Evolutionary conservation across 2,888 invertebrate genomes (phyloP), one percentile per base, ranked within the genome.

Genomic region (Cetonia aurata): DNA sequence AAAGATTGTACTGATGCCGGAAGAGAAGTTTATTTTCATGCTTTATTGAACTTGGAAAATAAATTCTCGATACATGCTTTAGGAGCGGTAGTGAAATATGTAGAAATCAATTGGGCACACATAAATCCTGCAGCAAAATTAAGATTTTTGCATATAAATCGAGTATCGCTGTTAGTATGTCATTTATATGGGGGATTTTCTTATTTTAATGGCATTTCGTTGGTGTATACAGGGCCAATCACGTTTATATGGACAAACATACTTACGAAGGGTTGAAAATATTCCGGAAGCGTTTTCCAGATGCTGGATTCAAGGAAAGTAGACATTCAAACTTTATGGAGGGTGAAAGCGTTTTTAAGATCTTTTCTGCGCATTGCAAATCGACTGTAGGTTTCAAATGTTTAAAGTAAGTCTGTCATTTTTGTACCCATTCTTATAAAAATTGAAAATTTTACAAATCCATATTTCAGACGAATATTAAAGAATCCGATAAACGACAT

Each of bases 191-290:
- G 3, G 44, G 41, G 15, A 41, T 4, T 6, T 19, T 33, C 37
- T 56, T 41, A 4, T 67, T 19, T 25, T 37, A 37, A 15, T 57
- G 1, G 31, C 3, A 2, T n/a, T 57, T 57, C 4, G 0, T 57
- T 13, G 33, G 37, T 31, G 70, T 77, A 77, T 82, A 6, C 77
- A 93, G 93, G 72, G 86, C 88, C 60, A 89, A 92, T 79, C 86
- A 91, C 77, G 89, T 94, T 15, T 88, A 89, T 74, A 86, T 94
- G 71, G 93, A 93, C 83, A 88, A 89, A 44, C 90, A 91, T 74
- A 90, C 92, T 0, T 93, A 91, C 82, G 88, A 89, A 70, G 92
- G 92, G 0, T 85, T 96, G 48, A 92, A 94, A 82, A 91, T 96
- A 74, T 93, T 96, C 82, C 89, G 90, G 73, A 86, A 88, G 1